Percentiles rank a stretch among this genome's conserved stretches.
Conservation (phyloP, 2,113 vertebrate genomes). For the Cercocebus atys region DNA sequence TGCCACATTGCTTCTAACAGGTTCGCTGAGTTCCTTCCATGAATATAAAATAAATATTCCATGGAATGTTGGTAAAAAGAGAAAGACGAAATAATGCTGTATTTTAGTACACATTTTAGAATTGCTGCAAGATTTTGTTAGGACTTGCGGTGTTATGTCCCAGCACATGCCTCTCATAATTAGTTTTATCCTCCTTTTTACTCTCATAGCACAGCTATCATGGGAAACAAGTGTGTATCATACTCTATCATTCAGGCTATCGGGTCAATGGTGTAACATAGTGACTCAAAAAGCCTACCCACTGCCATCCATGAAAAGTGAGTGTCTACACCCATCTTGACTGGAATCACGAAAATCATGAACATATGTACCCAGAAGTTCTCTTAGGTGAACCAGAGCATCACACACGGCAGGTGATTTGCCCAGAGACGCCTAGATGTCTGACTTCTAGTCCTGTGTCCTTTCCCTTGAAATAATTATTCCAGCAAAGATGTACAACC, state of each 20-base stretch:
- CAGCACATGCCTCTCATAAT: background rate
- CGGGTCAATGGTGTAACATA: background rate
- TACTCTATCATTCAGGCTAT: background rate
- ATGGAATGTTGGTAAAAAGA: slow-evolving; percentile 23
- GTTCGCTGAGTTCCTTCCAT: background rate
- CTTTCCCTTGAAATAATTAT: background rate
- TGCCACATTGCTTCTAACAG: background rate
- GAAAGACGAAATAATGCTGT: background rate
- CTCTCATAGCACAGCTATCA: background rate
- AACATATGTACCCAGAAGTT: background rate
- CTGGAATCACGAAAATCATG: background rate
- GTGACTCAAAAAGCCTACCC: background rate
- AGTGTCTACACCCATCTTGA: background rate
- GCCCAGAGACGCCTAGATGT: background rate
- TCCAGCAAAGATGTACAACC: background rate
- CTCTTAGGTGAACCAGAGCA: background rate
- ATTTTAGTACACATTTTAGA: background rate
- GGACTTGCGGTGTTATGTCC: background rate
- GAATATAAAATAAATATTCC: background rate
- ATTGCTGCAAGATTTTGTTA: background rate
- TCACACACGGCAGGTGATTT: background rate
- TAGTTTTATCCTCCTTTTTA: background rate
- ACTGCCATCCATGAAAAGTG: background rate
- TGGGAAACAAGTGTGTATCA: background rate
- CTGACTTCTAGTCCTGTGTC: background rate